Conservation (phyloP, 2,797 vertebrate genomes). For the Heteromormyrus szaboi region DNA sequence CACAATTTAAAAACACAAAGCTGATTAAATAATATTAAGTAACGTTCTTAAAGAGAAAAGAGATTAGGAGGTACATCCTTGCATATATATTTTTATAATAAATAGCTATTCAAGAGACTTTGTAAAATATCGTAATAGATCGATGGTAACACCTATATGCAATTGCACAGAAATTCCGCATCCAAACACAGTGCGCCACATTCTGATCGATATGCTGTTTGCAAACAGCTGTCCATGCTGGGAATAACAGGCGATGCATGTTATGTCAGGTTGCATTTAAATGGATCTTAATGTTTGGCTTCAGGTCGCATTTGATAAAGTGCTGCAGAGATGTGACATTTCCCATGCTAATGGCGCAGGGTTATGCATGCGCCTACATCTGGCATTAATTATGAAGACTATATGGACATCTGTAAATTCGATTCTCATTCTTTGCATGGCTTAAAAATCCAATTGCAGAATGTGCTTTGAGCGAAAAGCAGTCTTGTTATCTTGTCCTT, state of each 20-base stretch:
- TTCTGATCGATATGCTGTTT: background rate
- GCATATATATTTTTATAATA: background rate
- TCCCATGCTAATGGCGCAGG: background rate
- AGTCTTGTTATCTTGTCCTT: background rate
- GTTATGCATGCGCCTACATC: background rate
- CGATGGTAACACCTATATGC: background rate
- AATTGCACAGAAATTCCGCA: background rate
- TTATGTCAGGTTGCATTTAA: background rate
- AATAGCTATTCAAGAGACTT: background rate
- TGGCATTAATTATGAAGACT: background rate
- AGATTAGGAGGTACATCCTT: background rate
- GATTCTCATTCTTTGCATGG: background rate
- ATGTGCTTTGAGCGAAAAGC: slow-evolving; percentile 14
- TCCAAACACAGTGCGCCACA: background rate
- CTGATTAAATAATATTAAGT: background rate
- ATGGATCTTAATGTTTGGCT: background rate
- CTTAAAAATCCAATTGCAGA: slow-evolving; percentile 8
- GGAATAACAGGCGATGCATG: no score
- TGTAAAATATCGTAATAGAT: background rate
- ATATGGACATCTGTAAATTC: background rate
- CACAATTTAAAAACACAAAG: background rate
- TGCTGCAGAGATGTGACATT: background rate
- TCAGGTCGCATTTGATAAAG: background rate
- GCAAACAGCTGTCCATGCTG: background rate
- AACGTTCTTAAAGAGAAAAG: background rate